phyloP scores from a whole-genome alignment of 2,797 vertebrate species.

The Garrulus glandarius region DNA sequence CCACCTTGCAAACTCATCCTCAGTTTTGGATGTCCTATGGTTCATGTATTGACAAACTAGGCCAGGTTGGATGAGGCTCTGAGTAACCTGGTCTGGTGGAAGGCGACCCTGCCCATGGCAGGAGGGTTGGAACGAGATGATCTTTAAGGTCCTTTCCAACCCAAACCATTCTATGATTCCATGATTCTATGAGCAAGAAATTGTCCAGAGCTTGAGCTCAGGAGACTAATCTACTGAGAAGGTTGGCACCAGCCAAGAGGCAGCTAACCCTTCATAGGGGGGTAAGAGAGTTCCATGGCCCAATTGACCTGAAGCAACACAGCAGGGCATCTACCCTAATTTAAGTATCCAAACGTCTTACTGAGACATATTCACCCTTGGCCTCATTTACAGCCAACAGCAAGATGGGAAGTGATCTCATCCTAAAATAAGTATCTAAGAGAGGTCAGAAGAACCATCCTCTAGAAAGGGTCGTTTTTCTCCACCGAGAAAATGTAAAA shows the following conservation, averaged over 20 bases:
- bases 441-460: slow-evolving; percentile 25
- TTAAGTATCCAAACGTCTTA: not conserved
- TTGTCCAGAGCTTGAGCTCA: not conserved
- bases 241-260: fast-evolving
- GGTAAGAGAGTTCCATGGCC: not conserved
- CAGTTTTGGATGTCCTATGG: not conserved
- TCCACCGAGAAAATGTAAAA: not conserved
- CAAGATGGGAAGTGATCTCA: slow-evolving; percentile 22
- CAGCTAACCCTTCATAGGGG: fast-evolving
- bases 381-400: not conserved
- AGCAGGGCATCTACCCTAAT: not conserved
- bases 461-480: not conserved
- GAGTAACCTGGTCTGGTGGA: not conserved
- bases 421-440: slow-evolving; percentile 34
- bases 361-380: not conserved
- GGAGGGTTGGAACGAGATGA: not conserved
- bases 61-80: not conserved
- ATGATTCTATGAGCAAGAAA: not conserved
- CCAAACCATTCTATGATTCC: not conserved
- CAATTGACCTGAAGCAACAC: fast-evolving
- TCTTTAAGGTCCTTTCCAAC: not conserved
- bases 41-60: not conserved
- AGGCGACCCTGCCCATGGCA: not conserved
- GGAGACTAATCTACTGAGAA: not conserved
- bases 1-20: not conserved